Evolutionary conservation across 53 echinoderm and acorn worm species (phyloP).

Genomic region (Henricia sp.): DNA sequence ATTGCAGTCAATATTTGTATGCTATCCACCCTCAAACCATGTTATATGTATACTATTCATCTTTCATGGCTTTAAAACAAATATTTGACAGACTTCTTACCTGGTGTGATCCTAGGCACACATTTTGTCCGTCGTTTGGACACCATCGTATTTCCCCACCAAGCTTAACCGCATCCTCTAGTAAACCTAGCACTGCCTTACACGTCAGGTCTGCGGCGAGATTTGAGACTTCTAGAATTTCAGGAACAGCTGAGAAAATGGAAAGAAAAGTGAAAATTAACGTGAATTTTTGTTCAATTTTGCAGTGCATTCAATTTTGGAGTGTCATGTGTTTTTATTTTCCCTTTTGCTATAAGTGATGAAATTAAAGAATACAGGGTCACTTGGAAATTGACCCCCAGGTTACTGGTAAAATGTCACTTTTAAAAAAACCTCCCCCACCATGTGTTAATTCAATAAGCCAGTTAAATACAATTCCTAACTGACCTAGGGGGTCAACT

Average conservation of each 20-base stretch:
- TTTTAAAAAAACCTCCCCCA: too few species aligned
- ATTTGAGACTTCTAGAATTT: constrained; percentile 72
- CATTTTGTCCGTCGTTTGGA: constrained; percentile 64
- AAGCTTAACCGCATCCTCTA: constrained; percentile 74
- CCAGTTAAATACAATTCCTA: too few species aligned
- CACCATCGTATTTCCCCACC: constrained; percentile 87
- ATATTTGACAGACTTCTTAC: constrained; percentile 24
- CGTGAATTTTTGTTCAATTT: background rate
- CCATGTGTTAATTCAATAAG: too few species aligned
- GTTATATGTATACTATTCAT: background rate
- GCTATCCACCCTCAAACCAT: too few species aligned
- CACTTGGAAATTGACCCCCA: too few species aligned
- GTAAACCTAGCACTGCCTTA: constrained; percentile 61
- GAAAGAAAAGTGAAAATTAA: background rate
- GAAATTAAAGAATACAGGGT: too few species aligned
- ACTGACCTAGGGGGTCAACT: too few species aligned
- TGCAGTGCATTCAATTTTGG: too few species aligned
- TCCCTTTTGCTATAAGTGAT: too few species aligned
- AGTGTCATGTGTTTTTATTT: too few species aligned
- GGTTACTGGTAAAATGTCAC: too few species aligned
- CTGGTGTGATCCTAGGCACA: constrained; percentile 55
- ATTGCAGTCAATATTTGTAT: background rate
- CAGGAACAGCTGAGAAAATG: constrained; percentile 59
- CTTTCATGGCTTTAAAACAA: background rate
- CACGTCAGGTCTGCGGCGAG: constrained; percentile 76